Evolutionary conservation across 2,797 vertebrate genomes (phyloP).

Genomic region (Acipenser ruthenus): DNA sequence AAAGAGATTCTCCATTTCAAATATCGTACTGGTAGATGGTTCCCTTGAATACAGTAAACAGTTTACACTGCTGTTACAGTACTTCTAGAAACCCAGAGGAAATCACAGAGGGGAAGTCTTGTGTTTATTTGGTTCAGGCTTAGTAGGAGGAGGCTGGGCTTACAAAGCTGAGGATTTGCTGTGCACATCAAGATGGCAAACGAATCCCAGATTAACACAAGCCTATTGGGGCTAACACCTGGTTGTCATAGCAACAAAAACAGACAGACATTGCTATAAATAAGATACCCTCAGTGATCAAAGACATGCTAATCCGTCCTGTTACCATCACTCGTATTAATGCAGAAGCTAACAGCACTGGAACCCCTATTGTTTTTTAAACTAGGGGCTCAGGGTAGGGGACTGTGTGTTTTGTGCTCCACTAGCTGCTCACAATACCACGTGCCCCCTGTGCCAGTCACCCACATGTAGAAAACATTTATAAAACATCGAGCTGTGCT

Average conservation of each 20-base stretch:
- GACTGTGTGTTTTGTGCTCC: too few relatives aligned
- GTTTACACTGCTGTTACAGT: not conserved
- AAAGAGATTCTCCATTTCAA: too few relatives aligned
- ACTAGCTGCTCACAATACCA: too few relatives aligned
- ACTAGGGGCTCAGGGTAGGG: too few relatives aligned
- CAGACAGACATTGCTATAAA: constrained; percentile 25
- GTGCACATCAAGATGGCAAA: constrained; percentile 26
- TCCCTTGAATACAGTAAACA: not conserved
- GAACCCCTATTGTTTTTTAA: too few relatives aligned
- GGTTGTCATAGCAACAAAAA: constrained; percentile 36
- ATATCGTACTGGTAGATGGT: too few relatives aligned
- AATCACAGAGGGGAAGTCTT: too few relatives aligned
- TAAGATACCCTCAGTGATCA: constrained; percentile 17
- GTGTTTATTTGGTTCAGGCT: not conserved
- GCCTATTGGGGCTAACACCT: constrained; percentile 32
- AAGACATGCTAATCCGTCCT: constrained; percentile 15
- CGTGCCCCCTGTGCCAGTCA: too few relatives aligned
- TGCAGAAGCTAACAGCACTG: too few relatives aligned
- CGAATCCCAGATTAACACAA: constrained; percentile 35
- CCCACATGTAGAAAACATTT: too few relatives aligned
- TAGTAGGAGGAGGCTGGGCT: constrained; percentile 14
- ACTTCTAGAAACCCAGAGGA: not conserved
- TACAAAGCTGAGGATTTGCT: constrained; percentile 28
- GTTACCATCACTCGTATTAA: not conserved
- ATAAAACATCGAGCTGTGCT: too few relatives aligned